These are phyloP conservation scores for Synanthedon andrenaeformis DNA, from an alignment of 2,888 invertebrate genomes.

Conservation along the genomic window DNA sequence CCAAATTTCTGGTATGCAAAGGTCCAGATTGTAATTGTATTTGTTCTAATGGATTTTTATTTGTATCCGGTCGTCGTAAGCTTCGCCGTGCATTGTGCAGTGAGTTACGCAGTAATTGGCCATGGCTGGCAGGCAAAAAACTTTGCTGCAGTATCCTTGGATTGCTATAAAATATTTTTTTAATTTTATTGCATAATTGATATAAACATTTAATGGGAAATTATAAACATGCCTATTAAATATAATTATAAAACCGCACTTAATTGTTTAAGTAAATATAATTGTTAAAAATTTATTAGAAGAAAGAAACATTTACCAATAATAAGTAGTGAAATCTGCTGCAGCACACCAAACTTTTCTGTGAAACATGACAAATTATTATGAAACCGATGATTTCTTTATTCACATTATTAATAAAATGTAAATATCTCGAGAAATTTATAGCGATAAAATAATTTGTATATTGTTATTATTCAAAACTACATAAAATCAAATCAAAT, in stretches of 20 bases:
- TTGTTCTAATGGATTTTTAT: slow-evolving; percentile 51
- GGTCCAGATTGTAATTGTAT: slow-evolving; percentile 50
- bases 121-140: slow-evolving; percentile 13
- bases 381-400: slow-evolving; percentile 12
- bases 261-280: too few relatives aligned
- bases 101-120: slow-evolving; percentile 35
- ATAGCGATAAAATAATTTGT: too few relatives aligned
- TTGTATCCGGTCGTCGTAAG: slow-evolving; percentile 23
- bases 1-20: slow-evolving; percentile 50
- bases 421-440: too few relatives aligned
- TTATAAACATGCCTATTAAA: too few relatives aligned
- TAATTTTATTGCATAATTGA: background rate
- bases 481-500: too few relatives aligned
- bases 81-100: slow-evolving; percentile 41
- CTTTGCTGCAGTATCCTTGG: slow-evolving; percentile 18
- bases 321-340: slow-evolving; percentile 32
- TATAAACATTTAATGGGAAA: background rate
- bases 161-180: slow-evolving; percentile 21
- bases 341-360: slow-evolving; percentile 50
- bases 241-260: too few relatives aligned
- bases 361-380: slow-evolving; percentile 38
- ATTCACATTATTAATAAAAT: slow-evolving; percentile 28
- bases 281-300: too few relatives aligned
- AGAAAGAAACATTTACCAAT: too few relatives aligned
- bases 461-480: too few relatives aligned